These are phyloP conservation scores for Triops longicaudatus DNA, from an alignment of 1,140 invertebrate genomes.

Conservation along the genomic window DNA sequence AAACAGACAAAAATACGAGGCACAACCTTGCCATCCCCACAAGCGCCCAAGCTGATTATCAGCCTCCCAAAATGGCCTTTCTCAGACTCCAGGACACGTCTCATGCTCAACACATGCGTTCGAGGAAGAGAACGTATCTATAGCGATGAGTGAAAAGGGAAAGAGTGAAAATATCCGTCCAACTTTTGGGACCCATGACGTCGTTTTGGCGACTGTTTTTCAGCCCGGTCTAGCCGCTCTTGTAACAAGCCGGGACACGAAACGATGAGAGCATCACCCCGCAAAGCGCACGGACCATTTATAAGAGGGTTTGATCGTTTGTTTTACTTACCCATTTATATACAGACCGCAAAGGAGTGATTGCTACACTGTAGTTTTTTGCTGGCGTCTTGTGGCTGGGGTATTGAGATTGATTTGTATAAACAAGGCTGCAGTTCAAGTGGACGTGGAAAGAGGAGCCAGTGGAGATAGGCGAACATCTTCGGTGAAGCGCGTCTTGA, in stretches of 20 bases:
- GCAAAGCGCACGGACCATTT: neutral
- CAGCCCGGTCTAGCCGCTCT: too few relatives aligned
- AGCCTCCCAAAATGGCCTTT: neutral
- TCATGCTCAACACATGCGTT: neutral
- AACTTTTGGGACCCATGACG: too few relatives aligned
- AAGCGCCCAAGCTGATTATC: too few relatives aligned
- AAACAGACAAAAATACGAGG: neutral
- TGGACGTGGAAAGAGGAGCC: neutral
- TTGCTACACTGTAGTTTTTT: too few relatives aligned
- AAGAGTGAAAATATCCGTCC: too few relatives aligned
- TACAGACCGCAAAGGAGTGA: neutral
- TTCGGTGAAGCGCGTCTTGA: neutral
- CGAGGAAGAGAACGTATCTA: neutral
- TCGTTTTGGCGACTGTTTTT: too few relatives aligned
- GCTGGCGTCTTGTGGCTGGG: neutral
- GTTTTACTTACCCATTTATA: neutral
- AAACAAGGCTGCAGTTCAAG: neutral
- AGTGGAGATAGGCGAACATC: neutral
- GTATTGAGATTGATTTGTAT: slow-evolving; percentile 7
- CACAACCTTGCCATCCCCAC: too few relatives aligned
- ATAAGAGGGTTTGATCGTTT: neutral
- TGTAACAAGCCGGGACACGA: too few relatives aligned
- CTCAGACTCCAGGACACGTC: neutral
- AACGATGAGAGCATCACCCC: neutral
- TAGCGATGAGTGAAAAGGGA: neutral